phyloP scores from a whole-genome alignment of 2,888 invertebrate species.

The Drosophila nr. medialis region DNA sequence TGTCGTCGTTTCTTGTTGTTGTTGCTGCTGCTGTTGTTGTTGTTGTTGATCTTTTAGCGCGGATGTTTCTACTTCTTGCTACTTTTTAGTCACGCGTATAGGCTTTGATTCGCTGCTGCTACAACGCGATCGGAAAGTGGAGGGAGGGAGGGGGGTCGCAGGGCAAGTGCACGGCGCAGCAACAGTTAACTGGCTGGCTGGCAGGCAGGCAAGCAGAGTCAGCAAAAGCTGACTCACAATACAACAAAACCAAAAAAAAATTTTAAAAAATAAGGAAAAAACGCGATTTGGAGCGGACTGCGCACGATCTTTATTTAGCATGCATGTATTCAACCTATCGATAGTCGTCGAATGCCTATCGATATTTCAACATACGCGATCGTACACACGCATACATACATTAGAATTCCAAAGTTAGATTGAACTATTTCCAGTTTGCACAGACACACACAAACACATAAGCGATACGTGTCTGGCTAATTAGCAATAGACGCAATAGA shows the following conservation, averaged over 20 bases:
- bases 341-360: slow-evolving; percentile 15
- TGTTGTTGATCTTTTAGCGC: slow-evolving; percentile 37
- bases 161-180: slow-evolving; percentile 10
- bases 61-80: slow-evolving; percentile 31
- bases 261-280: background rate
- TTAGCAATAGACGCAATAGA: slow-evolving; percentile 49
- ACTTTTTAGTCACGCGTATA: slow-evolving; percentile 70
- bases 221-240: slow-evolving; percentile 25
- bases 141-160: background rate
- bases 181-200: slow-evolving; percentile 6
- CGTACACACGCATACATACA: background rate
- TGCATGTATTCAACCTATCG: slow-evolving; percentile 35
- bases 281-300: slow-evolving; percentile 27
- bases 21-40: slow-evolving; percentile 7
- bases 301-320: slow-evolving; percentile 24
- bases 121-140: background rate
- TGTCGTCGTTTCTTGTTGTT: slow-evolving; percentile 13
- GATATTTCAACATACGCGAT: slow-evolving; percentile 11
- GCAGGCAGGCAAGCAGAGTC: background rate
- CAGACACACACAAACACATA: background rate
- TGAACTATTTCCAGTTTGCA: slow-evolving; percentile 14
- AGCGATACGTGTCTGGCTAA: slow-evolving; percentile 57
- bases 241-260: background rate
- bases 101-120: slow-evolving; percentile 53
- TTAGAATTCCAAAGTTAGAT: slow-evolving; percentile 11